Evolutionary conservation across 2,113 vertebrate species (phyloP).

Genomic region (Genyomyrus donnyi): DNA sequence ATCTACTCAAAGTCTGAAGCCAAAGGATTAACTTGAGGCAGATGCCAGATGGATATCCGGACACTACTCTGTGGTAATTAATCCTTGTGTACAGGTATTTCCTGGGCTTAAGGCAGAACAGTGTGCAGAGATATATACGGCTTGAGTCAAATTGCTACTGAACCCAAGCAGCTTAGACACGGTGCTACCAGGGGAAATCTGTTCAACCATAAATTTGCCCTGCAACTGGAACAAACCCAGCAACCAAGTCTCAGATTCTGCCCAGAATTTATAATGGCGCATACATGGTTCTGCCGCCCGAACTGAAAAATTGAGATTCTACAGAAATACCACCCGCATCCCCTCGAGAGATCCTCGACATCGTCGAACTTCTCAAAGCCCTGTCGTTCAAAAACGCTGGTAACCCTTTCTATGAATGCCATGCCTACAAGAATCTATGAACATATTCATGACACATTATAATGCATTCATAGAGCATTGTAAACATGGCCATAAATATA

Average conservation of each 20-base stretch:
- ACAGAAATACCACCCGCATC: neutral
- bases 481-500: neutral
- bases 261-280: neutral
- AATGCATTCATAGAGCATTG: neutral
- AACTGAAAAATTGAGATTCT: neutral
- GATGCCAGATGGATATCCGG: conserved; percentile 13
- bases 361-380: neutral
- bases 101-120: conserved; percentile 4
- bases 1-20: neutral
- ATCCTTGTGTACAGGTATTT: conserved; percentile 10
- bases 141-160: conserved; percentile 3
- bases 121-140: neutral
- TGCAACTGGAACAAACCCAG: neutral
- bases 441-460: neutral
- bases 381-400: neutral
- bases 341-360: neutral
- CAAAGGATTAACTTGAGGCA: neutral
- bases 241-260: neutral
- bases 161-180: conserved; percentile 7
- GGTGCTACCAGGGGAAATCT: neutral
- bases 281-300: too few species aligned
- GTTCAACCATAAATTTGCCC: neutral
- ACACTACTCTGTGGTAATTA: conserved; percentile 17
- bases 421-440: neutral
- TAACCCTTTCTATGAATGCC: neutral